phyloP scores from a whole-genome alignment of 2,113 vertebrate species.

The Chloroceryle aenea region DNA sequence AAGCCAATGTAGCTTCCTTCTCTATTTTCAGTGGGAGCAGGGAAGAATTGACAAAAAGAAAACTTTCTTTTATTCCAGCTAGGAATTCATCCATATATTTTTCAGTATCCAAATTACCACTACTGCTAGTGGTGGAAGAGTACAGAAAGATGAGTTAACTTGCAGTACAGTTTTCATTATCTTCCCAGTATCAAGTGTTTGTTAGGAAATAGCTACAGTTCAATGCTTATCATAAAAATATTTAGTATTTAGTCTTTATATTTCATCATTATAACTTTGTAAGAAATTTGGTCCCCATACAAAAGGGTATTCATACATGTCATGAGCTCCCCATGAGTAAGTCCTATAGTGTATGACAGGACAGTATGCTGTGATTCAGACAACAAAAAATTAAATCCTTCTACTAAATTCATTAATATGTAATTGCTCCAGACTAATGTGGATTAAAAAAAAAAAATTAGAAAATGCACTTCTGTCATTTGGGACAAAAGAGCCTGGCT shows the following conservation, averaged over 20 bases:
- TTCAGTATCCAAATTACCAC: neutral
- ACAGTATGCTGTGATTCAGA: neutral
- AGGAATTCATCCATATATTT: neutral
- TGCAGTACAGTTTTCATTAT: neutral
- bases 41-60: neutral
- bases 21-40: neutral
- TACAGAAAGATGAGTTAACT: neutral
- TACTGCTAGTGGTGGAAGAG: neutral
- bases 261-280: neutral
- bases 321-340: neutral
- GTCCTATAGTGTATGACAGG: neutral
- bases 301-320: neutral
- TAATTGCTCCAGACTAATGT: neutral
- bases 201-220: neutral
- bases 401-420: neutral
- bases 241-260: neutral
- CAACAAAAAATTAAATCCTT: neutral
- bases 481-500: neutral
- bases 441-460: neutral
- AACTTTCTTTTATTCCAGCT: neutral
- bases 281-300: neutral
- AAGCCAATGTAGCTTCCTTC: neutral
- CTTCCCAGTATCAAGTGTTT: neutral
- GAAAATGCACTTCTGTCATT: neutral
- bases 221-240: neutral